Percentiles rank a stretch among this genome's conserved stretches.
phyloP scores from a whole-genome alignment of 2,797 vertebrate species.

The Pteropus rufus region DNA sequence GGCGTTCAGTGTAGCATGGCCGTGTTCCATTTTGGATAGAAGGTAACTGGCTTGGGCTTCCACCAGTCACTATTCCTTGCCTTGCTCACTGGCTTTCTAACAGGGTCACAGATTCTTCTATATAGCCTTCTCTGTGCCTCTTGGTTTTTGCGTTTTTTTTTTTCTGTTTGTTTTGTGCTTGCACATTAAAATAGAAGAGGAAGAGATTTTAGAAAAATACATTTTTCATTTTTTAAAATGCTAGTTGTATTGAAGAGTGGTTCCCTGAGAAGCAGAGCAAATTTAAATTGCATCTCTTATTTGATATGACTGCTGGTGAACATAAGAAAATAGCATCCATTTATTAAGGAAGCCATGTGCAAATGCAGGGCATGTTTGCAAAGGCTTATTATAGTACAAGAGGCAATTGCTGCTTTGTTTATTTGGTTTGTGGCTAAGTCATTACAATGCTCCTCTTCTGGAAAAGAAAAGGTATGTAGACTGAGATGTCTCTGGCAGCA shows the following conservation, averaged over 20 bases:
- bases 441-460: slow-evolving; percentile 56
- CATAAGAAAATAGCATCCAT: slow-evolving; percentile 67
- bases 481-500: slow-evolving; percentile 48
- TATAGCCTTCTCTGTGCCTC: not conserved
- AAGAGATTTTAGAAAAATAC: slow-evolving; percentile 48
- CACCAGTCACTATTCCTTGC: not conserved
- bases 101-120: not conserved
- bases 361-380: slow-evolving; percentile 67
- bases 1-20: no score
- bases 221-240: slow-evolving; percentile 58
- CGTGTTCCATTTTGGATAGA: not conserved
- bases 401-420: slow-evolving; percentile 71
- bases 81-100: not conserved
- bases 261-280: slow-evolving; percentile 54
- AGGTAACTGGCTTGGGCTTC: not conserved
- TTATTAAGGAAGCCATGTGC: slow-evolving; percentile 71
- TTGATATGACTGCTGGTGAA: slow-evolving; percentile 59
- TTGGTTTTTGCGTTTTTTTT: not conserved
- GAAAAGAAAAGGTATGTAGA: slow-evolving; percentile 47
- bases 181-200: slow-evolving; percentile 26
- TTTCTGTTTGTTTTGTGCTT: not conserved
- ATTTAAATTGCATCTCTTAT: slow-evolving; percentile 67
- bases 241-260: not conserved
- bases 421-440: slow-evolving; percentile 56
- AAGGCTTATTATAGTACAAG: slow-evolving; percentile 66